Evolutionary conservation across 2,113 vertebrate species (phyloP), one percentile per base, ranked within the genome.

Genomic region (Lepisosteus osseus): DNA sequence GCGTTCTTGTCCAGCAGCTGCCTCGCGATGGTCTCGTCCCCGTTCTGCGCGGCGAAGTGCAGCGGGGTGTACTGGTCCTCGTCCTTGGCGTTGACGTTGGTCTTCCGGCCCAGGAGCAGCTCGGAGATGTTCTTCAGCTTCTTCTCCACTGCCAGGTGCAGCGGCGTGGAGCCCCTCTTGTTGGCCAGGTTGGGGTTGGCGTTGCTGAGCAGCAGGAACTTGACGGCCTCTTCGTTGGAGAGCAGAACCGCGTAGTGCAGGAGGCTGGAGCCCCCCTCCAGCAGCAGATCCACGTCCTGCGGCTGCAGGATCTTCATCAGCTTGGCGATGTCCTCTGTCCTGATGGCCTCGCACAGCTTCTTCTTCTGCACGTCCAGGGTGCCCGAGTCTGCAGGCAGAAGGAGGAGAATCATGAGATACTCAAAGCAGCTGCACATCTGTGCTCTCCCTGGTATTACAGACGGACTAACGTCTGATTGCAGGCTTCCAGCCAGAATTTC

Each of bases 231-330:
- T 80, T 98, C 97, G n/a, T 97, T 97, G 68, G 88, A 89, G 4
- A 93, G 82, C 65, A 85, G 86, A 70, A 95, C 92, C 1, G 97
- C 96, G 68, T 96, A 86, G 79, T 99, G 97, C 69, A 99, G 91
- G 40, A 98, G 93, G 68, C 93, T 94, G 65, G 84, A 90, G 0
- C 94, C 92, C 4, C 94, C 92, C 0, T 99, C 97, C 6, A 98
- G 87, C 4, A 90, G 86, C 74, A 98, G 89, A 75, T 98, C 96
- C 3, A 96, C 96, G 40, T 99, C 97, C 86, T 99, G 97, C n/a
- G 97, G 97, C 86, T 98, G 97, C 44, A 98, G 93, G 79, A 99
- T 95, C 92, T 99, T 99, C 96, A 99, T 97, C 72, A 99, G 85
- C 85, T 95, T 95, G 77, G 92, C 88, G 0, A 91, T 96, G 78